A percentile compares a stretch with the other conserved stretches of the same genome.
These are phyloP conservation scores for Thymallus thymallus DNA, from an alignment of 2,113 vertebrate genomes.

Conservation along the genomic window DNA sequence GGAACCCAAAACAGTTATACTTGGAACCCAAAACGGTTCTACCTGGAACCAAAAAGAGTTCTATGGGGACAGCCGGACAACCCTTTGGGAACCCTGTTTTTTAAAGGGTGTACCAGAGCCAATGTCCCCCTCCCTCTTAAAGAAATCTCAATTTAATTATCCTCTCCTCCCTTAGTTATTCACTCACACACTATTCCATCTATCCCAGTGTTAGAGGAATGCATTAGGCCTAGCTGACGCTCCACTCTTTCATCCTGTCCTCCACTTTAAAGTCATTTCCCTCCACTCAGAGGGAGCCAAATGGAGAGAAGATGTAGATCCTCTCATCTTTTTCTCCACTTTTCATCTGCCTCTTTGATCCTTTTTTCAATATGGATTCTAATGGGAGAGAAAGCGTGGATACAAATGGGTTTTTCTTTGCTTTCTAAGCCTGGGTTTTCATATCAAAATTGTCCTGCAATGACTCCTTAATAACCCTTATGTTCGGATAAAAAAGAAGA, in stretches of 20 bases:
- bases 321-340: constrained; percentile 52
- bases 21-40: too few relatives aligned
- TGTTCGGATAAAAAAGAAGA: constrained; percentile 51
- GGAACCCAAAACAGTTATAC: too few relatives aligned
- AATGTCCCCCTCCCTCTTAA: too few relatives aligned
- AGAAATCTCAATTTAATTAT: too few relatives aligned
- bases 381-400: constrained; percentile 47
- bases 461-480: constrained; percentile 66
- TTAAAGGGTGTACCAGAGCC: too few relatives aligned
- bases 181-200: too few relatives aligned
- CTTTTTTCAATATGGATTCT: constrained; percentile 54
- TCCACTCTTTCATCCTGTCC: constrained; percentile 61
- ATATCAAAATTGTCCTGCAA: constrained; percentile 66
- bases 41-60: too few relatives aligned
- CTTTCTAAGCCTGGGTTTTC: constrained; percentile 57
- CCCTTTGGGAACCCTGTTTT: too few relatives aligned
- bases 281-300: constrained; percentile 58
- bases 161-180: too few relatives aligned
- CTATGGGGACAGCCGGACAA: too few relatives aligned
- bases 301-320: constrained; percentile 69
- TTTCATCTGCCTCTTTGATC: constrained; percentile 71
- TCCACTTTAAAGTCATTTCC: constrained; percentile 68
- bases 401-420: constrained; percentile 49
- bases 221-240: constrained; percentile 51
- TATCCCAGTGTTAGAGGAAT: constrained; percentile 34